phyloP scores from a whole-genome alignment of 2,888 invertebrate species.

The Dolomedes plantarius region DNA sequence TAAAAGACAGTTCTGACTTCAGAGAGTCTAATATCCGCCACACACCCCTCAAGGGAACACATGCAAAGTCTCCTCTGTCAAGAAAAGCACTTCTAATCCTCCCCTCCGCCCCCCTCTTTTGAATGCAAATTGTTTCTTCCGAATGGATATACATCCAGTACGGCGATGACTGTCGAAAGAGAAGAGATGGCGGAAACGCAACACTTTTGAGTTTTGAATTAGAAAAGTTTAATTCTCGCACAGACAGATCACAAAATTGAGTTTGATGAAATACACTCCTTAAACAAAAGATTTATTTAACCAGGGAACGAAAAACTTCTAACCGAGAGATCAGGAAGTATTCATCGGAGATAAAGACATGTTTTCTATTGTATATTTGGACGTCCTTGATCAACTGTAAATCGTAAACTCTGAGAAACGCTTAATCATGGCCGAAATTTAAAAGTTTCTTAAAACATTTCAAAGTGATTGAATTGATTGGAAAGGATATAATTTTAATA shows the following conservation, averaged over 20 bases:
- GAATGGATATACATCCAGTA: background rate
- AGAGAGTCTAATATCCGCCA: background rate
- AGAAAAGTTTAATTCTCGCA: background rate
- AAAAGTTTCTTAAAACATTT: no score
- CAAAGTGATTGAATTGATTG: no score
- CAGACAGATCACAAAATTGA: background rate
- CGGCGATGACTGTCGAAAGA: background rate
- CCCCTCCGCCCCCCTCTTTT: no score
- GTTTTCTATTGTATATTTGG: no score
- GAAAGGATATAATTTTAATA: no score
- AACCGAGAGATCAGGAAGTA: no score
- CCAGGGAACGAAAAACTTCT: background rate
- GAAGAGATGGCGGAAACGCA: background rate
- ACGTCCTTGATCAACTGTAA: no score
- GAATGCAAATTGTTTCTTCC: slow-evolving; percentile 9
- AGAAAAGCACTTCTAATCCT: background rate
- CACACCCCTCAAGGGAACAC: background rate
- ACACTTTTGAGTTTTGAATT: background rate
- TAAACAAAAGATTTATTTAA: background rate
- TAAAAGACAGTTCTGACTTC: slow-evolving; percentile 1
- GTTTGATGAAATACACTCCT: background rate
- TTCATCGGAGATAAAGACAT: no score
- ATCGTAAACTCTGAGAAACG: no score
- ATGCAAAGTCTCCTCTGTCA: background rate
- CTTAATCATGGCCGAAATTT: no score